phyloP scores from a whole-genome alignment of 1,140 invertebrate genomes.

The Megalopta genalis region DNA sequence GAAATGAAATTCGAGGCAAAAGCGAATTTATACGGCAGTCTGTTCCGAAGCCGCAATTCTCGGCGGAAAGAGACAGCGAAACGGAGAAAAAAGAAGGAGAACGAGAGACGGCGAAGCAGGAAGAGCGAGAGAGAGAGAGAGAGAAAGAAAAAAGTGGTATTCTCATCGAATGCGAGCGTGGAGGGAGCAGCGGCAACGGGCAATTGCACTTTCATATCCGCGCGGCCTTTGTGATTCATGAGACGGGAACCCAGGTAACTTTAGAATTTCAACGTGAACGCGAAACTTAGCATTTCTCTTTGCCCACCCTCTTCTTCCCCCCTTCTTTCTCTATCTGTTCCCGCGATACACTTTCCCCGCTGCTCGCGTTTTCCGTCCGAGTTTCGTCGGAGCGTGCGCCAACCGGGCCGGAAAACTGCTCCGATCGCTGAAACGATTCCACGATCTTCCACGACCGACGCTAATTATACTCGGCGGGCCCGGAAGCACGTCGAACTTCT shows the following conservation, averaged over 20 bases:
- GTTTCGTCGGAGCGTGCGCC: no score
- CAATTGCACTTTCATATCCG: constrained; percentile 50
- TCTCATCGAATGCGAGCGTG: constrained; percentile 31
- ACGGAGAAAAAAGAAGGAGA: no score
- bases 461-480: not conserved
- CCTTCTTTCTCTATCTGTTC: not conserved
- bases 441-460: not conserved
- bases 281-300: constrained; percentile 22
- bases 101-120: not conserved
- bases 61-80: no score
- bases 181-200: not conserved
- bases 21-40: constrained; percentile 28
- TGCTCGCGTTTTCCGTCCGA: not conserved
- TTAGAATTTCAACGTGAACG: constrained; percentile 45
- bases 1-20: constrained; percentile 17
- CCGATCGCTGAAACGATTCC: not conserved
- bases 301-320: no score
- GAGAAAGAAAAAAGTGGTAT: no score
- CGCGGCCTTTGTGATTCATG: constrained; percentile 46
- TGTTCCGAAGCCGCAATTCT: not conserved
- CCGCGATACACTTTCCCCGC: constrained; percentile 4
- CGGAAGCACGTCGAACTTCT: not conserved
- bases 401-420: no score
- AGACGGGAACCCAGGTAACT: constrained; percentile 21
- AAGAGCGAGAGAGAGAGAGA: not conserved